Evolutionary conservation across 2,113 vertebrate species (phyloP).

Genomic region (Prionailurus bengalensis): DNA sequence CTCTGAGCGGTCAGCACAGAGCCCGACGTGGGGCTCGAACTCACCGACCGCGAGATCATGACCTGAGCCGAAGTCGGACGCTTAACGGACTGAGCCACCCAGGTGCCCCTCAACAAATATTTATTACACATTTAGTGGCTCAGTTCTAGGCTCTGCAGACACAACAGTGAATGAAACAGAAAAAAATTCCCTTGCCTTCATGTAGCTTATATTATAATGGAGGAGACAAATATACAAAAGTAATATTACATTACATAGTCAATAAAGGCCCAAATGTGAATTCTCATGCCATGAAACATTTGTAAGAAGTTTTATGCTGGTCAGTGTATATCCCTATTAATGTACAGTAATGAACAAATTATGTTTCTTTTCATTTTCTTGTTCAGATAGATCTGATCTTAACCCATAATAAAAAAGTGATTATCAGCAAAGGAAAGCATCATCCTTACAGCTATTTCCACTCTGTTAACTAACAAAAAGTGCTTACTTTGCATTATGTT

Average conservation of each 20-base stretch:
- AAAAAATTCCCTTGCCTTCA: background rate
- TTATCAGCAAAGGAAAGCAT: conserved; percentile 50
- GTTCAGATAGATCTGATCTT: conserved; percentile 10
- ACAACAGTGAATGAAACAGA: conserved; percentile 23
- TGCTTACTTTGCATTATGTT: background rate
- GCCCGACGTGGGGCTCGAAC: too few species aligned
- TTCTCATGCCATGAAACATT: background rate
- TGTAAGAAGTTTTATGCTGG: background rate
- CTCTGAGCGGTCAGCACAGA: too few species aligned
- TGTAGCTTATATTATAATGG: background rate
- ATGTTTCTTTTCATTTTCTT: conserved; percentile 1
- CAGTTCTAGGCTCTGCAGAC: background rate
- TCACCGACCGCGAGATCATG: too few species aligned
- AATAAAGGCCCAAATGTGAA: conserved; percentile 28
- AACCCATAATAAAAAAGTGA: conserved; percentile 47
- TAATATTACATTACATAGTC: background rate
- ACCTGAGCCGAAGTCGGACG: too few species aligned
- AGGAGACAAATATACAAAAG: conserved; percentile 3
- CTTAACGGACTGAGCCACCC: too few species aligned
- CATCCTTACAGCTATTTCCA: conserved; percentile 34
- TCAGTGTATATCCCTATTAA: background rate
- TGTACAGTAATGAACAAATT: conserved; percentile 2
- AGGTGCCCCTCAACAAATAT: background rate
- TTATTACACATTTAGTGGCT: conserved; percentile 40
- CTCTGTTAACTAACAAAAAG: conserved; percentile 28